These are phyloP conservation scores for Idris sp. DNA, from an alignment of 1,140 invertebrate genomes.

Conservation along the genomic window DNA sequence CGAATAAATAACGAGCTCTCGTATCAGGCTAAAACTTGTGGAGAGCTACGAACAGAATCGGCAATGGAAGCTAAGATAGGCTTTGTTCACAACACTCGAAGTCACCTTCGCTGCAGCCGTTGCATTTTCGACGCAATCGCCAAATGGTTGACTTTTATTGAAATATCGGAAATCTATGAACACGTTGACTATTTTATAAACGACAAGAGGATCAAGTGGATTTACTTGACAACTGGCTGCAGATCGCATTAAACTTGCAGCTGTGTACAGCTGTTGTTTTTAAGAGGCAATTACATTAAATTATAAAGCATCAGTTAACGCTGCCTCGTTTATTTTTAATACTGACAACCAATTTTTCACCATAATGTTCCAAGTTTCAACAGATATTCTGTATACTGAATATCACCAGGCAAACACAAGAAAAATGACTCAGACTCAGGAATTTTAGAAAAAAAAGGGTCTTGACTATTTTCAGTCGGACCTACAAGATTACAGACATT, in stretches of 20 bases:
- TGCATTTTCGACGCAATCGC: conserved; percentile 48
- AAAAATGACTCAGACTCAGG: no score
- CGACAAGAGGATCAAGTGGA: conserved; percentile 14
- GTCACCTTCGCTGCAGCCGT: conserved; percentile 54
- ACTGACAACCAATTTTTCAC: conserved; percentile 12
- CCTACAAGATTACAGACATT: background rate
- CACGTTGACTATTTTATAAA: conserved; percentile 26
- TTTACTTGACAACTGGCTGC: conserved; percentile 33
- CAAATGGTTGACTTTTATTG: conserved; percentile 56
- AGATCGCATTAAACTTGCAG: conserved; percentile 17
- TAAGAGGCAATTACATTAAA: conserved; percentile 10
- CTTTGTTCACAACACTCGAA: conserved; percentile 49
- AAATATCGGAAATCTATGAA: conserved; percentile 49
- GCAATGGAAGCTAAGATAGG: conserved; percentile 56
- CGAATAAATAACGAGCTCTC: conserved; percentile 62
- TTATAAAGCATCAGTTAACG: background rate
- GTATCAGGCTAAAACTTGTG: conserved; percentile 48
- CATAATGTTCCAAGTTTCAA: background rate
- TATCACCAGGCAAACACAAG: no score
- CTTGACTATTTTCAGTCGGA: no score
- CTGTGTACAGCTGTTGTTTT: conserved; percentile 42
- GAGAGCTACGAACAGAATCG: conserved; percentile 50
- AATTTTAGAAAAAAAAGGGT: no score
- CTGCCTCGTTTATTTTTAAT: conserved; percentile 13
- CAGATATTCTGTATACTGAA: background rate